Evolutionary conservation across 2,797 vertebrate genomes (phyloP).

Genomic region (Mycteria americana): DNA sequence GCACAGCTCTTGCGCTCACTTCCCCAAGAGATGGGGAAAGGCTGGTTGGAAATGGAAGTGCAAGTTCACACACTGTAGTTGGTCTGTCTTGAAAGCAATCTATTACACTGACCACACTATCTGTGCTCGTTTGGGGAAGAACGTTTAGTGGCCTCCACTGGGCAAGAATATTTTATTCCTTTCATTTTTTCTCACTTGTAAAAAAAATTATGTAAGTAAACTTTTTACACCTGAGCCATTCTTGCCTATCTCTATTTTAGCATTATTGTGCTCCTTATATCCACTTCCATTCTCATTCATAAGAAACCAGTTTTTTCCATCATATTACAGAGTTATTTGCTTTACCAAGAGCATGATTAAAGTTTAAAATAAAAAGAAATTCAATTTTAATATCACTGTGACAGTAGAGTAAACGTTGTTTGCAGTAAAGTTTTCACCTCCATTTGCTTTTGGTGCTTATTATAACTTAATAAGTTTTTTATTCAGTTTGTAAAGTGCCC

Average conservation of each 20-base stretch:
- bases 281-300: neutral
- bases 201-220: neutral
- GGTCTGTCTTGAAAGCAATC: neutral
- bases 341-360: neutral
- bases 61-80: neutral
- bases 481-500: constrained; percentile 67
- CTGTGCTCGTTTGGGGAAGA: neutral
- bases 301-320: neutral
- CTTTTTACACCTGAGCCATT: neutral
- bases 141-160: neutral
- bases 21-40: neutral
- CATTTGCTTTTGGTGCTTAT: constrained; percentile 61
- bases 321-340: neutral
- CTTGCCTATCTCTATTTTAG: neutral
- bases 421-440: constrained; percentile 52
- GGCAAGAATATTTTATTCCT: neutral
- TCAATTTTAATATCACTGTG: neutral
- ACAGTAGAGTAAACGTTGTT: neutral
- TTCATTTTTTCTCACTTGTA: neutral
- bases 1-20: fast-evolving
- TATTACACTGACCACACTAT: no score
- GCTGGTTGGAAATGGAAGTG: neutral
- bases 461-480: constrained; percentile 69
- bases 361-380: neutral
- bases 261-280: neutral